Percentiles rank a stretch among this genome's conserved stretches.
phyloP scores from a whole-genome alignment of 2,797 vertebrate genomes.

The Lindbergichthys nudifrons region DNA sequence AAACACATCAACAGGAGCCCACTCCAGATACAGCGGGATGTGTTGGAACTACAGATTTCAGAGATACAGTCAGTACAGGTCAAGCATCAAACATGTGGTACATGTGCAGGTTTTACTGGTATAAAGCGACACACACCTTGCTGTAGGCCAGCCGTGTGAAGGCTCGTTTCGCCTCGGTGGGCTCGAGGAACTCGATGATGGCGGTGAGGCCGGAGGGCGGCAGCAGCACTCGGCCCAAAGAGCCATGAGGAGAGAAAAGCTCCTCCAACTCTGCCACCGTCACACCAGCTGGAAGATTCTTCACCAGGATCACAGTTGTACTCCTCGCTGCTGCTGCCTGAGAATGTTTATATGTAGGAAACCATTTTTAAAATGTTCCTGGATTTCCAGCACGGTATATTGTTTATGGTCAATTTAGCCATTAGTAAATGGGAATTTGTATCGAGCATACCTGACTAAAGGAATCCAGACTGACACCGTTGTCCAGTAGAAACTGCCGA shows the following conservation, averaged over 20 bases:
- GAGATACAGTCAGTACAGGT: slow-evolving; percentile 8
- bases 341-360: neutral
- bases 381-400: neutral
- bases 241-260: slow-evolving; percentile 87
- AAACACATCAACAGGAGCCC: slow-evolving; percentile 94
- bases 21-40: slow-evolving; percentile 93
- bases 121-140: slow-evolving; percentile 83
- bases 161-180: slow-evolving; percentile 92
- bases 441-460: slow-evolving; percentile 91
- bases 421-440: neutral
- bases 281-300: slow-evolving; percentile 92
- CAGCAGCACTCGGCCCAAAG: slow-evolving; percentile 92
- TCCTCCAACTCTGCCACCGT: slow-evolving; percentile 83
- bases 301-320: slow-evolving; percentile 91
- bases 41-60: slow-evolving; percentile 89
- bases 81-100: neutral
- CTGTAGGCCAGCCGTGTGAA: slow-evolving; percentile 93
- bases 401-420: neutral
- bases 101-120: neutral
- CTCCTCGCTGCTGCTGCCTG: slow-evolving; percentile 91
- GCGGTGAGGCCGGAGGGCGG: slow-evolving; percentile 94
- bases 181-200: slow-evolving; percentile 94
- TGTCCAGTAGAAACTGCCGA: slow-evolving; percentile 91
- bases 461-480: slow-evolving; percentile 91
- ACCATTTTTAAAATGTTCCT: neutral